A percentile compares a stretch with the other conserved stretches of the same genome.
These are phyloP conservation scores for Zygogramma bicolorata DNA, from an alignment of 2,888 invertebrate genomes.

Conservation along the genomic window DNA sequence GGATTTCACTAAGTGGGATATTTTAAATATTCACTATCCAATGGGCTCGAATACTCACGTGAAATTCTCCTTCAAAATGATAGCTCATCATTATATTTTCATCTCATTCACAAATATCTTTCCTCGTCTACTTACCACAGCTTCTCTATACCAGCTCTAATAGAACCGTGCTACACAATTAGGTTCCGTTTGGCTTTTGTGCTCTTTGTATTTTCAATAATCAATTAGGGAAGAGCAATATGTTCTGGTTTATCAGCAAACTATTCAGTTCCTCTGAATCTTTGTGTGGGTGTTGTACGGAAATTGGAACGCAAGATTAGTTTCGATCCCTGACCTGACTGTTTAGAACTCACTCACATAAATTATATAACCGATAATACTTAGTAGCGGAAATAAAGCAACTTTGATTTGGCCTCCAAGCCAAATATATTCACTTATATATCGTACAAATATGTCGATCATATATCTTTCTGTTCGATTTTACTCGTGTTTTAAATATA, in stretches of 20 bases:
- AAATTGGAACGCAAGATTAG: slow-evolving; percentile 3
- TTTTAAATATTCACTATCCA: no score
- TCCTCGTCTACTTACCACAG: background rate
- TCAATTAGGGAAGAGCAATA: slow-evolving; percentile 46
- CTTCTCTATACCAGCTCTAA: slow-evolving; percentile 19
- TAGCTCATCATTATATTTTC: no score
- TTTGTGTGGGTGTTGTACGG: slow-evolving; percentile 23
- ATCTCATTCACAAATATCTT: no score
- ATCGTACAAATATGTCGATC: no score
- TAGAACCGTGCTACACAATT: slow-evolving; percentile 40
- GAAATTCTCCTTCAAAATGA: no score
- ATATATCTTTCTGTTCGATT: no score
- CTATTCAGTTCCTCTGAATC: slow-evolving; percentile 52
- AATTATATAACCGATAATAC: background rate
- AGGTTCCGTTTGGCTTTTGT: slow-evolving; percentile 33
- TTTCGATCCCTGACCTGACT: slow-evolving; percentile 1
- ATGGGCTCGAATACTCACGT: no score
- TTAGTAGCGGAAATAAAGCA: no score
- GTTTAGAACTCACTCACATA: background rate
- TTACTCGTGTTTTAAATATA: no score
- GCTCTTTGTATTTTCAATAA: slow-evolving; percentile 51
- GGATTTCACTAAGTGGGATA: no score
- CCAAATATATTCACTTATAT: no score
- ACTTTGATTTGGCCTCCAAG: no score
- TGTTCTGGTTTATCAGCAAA: slow-evolving; percentile 45